phyloP scores from a whole-genome alignment of 2,888 invertebrate genomes.

The Xanthorhoe spadicearia region DNA sequence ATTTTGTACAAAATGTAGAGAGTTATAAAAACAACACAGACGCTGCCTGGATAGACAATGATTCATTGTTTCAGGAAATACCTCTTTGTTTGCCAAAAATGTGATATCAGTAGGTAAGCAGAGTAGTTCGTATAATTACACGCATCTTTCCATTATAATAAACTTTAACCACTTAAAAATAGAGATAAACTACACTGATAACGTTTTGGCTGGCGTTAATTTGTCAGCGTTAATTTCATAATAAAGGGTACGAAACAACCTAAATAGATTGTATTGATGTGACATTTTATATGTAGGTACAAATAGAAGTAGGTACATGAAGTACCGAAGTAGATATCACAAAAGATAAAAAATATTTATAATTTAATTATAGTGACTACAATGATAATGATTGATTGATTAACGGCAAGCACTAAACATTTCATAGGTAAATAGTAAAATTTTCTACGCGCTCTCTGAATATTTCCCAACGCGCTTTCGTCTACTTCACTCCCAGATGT shows the following conservation, averaged over 20 bases:
- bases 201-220: no score
- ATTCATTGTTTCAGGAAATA: conserved; percentile 71
- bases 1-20: background rate
- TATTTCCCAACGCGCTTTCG: conserved; percentile 56
- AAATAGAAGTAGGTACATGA: no score
- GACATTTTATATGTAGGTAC: no score
- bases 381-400: background rate
- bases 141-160: conserved; percentile 32
- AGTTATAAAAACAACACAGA: background rate
- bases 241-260: no score
- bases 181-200: no score
- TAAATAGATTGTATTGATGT: no score
- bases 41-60: conserved; percentile 43
- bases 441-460: conserved; percentile 56
- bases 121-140: no score
- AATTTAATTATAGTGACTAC: background rate
- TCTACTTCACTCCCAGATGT: conserved; percentile 69
- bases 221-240: no score
- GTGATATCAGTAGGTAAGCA: conserved; percentile 17
- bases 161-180: background rate
- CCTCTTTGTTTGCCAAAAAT: conserved; percentile 61
- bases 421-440: conserved; percentile 1
- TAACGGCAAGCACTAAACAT: background rate
- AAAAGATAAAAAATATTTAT: no score
- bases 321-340: no score